These are phyloP conservation scores for Zosterops japonicus DNA, from an alignment of 2,113 vertebrate species.

Conservation along the genomic window DNA sequence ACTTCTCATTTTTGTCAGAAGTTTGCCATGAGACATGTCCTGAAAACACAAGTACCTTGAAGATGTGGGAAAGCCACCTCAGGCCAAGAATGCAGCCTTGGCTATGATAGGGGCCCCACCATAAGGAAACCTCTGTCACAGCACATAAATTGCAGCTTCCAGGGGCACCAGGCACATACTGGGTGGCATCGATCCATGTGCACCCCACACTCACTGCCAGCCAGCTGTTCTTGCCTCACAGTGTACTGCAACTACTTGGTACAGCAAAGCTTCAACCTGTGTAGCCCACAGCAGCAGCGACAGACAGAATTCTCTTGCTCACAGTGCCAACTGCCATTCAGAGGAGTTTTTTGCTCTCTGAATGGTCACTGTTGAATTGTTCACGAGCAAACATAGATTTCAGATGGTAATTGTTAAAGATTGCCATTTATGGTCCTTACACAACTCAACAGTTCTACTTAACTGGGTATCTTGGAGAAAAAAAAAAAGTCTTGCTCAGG, in stretches of 20 bases:
- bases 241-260: accelerated
- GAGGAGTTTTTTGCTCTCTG: neutral
- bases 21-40: accelerated
- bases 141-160: neutral
- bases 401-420: neutral
- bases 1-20: neutral
- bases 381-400: neutral
- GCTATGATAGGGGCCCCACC: neutral
- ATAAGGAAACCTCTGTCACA: neutral
- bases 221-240: accelerated
- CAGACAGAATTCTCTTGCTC: neutral
- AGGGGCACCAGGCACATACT: neutral
- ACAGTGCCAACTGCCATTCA: neutral
- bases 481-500: neutral
- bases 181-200: neutral
- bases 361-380: neutral
- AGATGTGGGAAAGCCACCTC: neutral
- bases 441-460: neutral
- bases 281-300: neutral
- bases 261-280: neutral
- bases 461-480: neutral
- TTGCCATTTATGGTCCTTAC: neutral
- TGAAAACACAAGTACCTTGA: neutral
- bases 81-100: neutral
- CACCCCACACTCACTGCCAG: accelerated